Evolutionary conservation across 2,797 vertebrate genomes (phyloP), one percentile per base, ranked within the genome.

Genomic region (Gymnocypris eckloni): DNA sequence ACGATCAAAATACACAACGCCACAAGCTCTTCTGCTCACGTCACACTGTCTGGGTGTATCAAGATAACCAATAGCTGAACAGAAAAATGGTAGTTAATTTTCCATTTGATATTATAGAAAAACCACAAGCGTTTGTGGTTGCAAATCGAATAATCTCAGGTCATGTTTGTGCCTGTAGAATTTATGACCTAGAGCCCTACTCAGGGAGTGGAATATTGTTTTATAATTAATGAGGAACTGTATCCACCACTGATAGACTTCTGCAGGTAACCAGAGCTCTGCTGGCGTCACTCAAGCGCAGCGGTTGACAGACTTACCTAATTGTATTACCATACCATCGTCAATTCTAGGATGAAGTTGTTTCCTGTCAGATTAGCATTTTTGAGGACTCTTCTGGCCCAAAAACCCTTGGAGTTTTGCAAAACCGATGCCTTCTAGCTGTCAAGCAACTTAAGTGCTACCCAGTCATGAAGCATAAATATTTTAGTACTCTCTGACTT

Each of bases 141-240:
- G 25, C 83, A 90, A 86, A 88, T 88, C 71, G 50, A 78, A 79
- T 89, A 86, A 88, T 90, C 84, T 86, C 81, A 87, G 88, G 77
- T 86, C 56, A 50, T 89, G 84, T 86, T 89, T 82, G 84, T 87
- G 82, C 54, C 69, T 89, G 90, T 83, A 88, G 82, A 89, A 84
- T 89, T 90, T 86, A 88, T 90, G 87, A 89, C 88, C 89, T 72
- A 91, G 91, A 87, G 86, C 87, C 89, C 93, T 90, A 92, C 91
- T 94, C 92, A 93, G 87, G 91, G 96, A 95, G 93, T 95, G 97
- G 97, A 98, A 98, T 95, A 95, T 96, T 96, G 91, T 89, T 98
- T 93, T 94, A 97, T 98, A 97, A 99, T 99, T 98, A 90, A 99
- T 97, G 93, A 93, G 95, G 92, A 95, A 95, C 94, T 69, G 28